phyloP scores from a whole-genome alignment of 2,888 invertebrate species.

The Mesorhabditis belari region DNA sequence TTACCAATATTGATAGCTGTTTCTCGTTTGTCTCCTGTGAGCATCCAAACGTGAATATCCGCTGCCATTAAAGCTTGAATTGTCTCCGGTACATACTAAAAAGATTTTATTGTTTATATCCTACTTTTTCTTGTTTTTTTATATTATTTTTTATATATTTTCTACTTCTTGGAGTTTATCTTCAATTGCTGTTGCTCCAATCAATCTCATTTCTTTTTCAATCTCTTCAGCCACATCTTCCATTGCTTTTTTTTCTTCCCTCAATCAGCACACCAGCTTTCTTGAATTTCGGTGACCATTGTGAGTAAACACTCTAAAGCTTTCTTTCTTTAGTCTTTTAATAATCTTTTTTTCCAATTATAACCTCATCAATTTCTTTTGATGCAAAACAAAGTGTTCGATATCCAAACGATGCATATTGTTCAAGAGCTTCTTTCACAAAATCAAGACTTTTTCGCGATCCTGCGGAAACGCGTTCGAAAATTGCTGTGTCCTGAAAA shows the following conservation, averaged over 20 bases:
- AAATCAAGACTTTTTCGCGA: constrained; percentile 28
- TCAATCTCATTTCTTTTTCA: constrained; percentile 75
- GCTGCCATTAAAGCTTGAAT: constrained; percentile 85
- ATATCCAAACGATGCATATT: constrained; percentile 74
- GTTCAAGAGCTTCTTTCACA: constrained; percentile 68
- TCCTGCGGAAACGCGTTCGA: constrained; percentile 60
- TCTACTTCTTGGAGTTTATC: constrained; percentile 78
- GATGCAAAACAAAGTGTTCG: constrained; percentile 88
- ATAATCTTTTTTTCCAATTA: background rate
- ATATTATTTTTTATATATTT: constrained; percentile 30
- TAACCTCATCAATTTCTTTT: constrained; percentile 68
- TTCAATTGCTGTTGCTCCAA: constrained; percentile 96
- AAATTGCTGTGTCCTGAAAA: constrained; percentile 66
- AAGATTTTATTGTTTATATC: background rate
- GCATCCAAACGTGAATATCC: constrained; percentile 89
- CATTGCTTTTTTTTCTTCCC: constrained; percentile 76
- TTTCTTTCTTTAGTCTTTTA: constrained; percentile 59
- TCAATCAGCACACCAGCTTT: constrained; percentile 76
- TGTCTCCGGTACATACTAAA: constrained; percentile 77
- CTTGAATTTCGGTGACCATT: constrained; percentile 79
- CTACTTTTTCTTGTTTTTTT: too few relatives aligned
- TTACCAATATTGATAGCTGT: constrained; percentile 92
- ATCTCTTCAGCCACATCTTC: constrained; percentile 87
- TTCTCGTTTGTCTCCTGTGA: constrained; percentile 98
- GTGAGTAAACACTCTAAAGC: constrained; percentile 65